Percentiles rank a stretch among this genome's conserved stretches.
Conservation (phyloP, 2,797 vertebrate genomes). For the Pseudocheirus occidentalis region DNA sequence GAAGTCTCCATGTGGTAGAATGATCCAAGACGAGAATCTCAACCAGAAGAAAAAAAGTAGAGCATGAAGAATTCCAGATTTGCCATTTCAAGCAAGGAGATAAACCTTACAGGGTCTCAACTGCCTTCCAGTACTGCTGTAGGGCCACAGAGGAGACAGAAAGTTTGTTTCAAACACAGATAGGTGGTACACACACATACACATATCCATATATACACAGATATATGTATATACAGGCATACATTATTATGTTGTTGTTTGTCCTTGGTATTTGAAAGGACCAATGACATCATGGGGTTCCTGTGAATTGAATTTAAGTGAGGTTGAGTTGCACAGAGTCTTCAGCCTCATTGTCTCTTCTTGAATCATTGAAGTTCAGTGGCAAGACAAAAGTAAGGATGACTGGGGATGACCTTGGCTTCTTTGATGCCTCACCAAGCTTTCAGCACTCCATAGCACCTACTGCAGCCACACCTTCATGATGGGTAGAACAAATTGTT, state of each 20-base stretch:
- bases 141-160: neutral
- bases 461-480: neutral
- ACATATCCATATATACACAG: neutral
- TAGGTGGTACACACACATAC: neutral
- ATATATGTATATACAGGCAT: neutral
- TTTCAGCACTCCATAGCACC: no score
- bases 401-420: neutral
- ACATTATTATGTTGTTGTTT: neutral
- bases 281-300: neutral
- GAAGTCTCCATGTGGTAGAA: neutral
- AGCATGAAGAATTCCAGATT: slow-evolving; percentile 21
- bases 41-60: neutral
- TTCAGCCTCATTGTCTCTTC: neutral
- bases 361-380: neutral
- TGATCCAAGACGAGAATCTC: neutral
- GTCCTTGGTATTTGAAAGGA: neutral
- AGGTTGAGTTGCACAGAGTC: neutral
- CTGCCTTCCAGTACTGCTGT: neutral
- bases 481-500: neutral
- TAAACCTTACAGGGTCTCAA: neutral
- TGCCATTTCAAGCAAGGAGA: slow-evolving; percentile 5
- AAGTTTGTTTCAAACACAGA: neutral
- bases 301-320: neutral
- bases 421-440: no score
- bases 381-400: neutral